Evolutionary conservation across 2,113 vertebrate genomes (phyloP), one percentile per base, ranked within the genome.

Genomic region (Dipodomys spectabilis): DNA sequence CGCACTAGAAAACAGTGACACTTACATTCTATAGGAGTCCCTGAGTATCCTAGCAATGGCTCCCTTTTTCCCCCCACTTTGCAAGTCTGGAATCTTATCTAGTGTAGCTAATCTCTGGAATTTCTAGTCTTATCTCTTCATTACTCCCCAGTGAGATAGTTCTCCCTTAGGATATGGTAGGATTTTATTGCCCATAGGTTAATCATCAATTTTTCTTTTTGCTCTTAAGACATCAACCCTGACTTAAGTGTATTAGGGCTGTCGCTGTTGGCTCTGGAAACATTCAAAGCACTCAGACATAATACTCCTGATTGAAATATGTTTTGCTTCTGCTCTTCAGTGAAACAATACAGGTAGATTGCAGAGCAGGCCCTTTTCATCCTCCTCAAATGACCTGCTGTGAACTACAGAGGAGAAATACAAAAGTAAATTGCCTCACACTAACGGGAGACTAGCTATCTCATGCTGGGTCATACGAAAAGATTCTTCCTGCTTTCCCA

Each of bases 341-440:
- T 92, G 81, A 96, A 96, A 95, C 94, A 97, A 95, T 96, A 96
- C 96, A 96, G 87, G 93, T 62, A 95, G 96, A 96, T 96, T 97
- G 87, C 92, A 88, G 92, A 90, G 87, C 49, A 83, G 67, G 86
- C 91, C 35, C 88, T 95, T 89, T 45, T 23, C 78, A 86, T 96
- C 57, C 83, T 94, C 90, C 91, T 88, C 27, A 95, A 96, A 96
- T 45, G 71, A 79, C 92, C 69, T 94, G 94, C 97, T 97, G 98
- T 92, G 97, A 98, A 95, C 88, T 86, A 97, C 92, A 97, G 97
- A 97, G 96, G 88, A 73, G 77, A 94, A 95, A 65, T 8, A 30
- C 95, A 96, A 96, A 95, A 97, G 97, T 85, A 96, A 95, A 96
- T 95, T 79, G 4, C 39, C 95, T 97, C 92, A 96, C 97, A 95